Percentiles rank a stretch among this genome's conserved stretches.
Evolutionary conservation across 2,797 vertebrate species (phyloP).

Genomic region (Pangasius larnaudii): DNA sequence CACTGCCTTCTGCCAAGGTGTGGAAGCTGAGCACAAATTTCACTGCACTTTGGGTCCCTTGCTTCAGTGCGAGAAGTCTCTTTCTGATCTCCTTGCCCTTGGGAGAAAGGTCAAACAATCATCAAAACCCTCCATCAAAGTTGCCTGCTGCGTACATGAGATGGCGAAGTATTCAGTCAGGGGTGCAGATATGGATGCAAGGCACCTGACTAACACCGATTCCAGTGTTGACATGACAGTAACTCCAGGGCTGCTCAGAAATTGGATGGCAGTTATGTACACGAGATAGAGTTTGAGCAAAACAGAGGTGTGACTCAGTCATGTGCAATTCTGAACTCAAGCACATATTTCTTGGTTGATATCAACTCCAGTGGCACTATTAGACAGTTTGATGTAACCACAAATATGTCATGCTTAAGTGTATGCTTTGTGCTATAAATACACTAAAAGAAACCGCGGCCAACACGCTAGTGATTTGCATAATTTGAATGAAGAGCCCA

Average conservation of each 20-base stretch:
- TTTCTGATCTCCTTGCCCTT: too few relatives aligned
- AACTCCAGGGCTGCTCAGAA: not conserved
- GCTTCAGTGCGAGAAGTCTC: too few relatives aligned
- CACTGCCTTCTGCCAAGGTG: too few relatives aligned
- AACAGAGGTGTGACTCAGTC: not conserved
- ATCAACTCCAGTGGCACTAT: not conserved
- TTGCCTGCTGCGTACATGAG: too few relatives aligned
- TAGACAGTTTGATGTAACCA: not conserved
- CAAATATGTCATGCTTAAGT: not conserved
- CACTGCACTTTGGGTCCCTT: too few relatives aligned
- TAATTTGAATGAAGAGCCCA: not conserved
- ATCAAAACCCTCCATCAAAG: too few relatives aligned
- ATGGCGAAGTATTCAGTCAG: too few relatives aligned
- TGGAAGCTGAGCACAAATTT: too few relatives aligned
- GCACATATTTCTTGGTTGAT: not conserved
- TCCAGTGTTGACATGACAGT: too few relatives aligned
- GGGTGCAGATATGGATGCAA: too few relatives aligned
- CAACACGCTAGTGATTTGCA: not conserved
- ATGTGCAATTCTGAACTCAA: not conserved
- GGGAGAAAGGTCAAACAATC: too few relatives aligned
- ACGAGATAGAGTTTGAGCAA: not conserved
- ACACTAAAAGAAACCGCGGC: not conserved
- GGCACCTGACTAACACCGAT: too few relatives aligned
- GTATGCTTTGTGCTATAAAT: not conserved
- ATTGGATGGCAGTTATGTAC: not conserved